phyloP scores from a whole-genome alignment of 2,888 invertebrate genomes.

The Troides helena region DNA sequence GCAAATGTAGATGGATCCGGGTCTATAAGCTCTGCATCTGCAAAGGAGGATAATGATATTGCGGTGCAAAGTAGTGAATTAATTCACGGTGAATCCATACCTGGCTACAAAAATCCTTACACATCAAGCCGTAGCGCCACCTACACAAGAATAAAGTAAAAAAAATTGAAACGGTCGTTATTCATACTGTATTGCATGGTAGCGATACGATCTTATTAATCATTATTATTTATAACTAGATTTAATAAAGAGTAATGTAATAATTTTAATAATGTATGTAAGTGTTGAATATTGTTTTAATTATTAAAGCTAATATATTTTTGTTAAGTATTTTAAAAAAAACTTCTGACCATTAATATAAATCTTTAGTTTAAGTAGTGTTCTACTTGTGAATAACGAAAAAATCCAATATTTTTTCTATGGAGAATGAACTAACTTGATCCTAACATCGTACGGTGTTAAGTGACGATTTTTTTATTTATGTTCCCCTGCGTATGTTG shows the following conservation, averaged over 20 bases:
- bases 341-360: no score
- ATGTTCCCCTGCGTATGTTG: no score
- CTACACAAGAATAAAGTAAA: slow-evolving; percentile 50
- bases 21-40: slow-evolving; percentile 47
- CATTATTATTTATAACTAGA: slow-evolving; percentile 14
- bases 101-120: slow-evolving; percentile 60
- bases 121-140: slow-evolving; percentile 50
- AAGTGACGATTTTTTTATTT: no score
- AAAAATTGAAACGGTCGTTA: neutral
- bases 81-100: slow-evolving; percentile 53
- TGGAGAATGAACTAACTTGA: no score
- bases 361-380: no score
- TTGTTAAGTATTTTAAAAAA: neutral
- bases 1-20: slow-evolving; percentile 55
- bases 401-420: no score
- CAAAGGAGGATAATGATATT: slow-evolving; percentile 67
- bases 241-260: neutral
- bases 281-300: slow-evolving; percentile 7
- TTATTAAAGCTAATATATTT: neutral
- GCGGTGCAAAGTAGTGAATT: slow-evolving; percentile 56
- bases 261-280: slow-evolving; percentile 5
- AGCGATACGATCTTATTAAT: neutral
- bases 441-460: no score
- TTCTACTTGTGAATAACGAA: no score
- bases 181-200: neutral